Evolutionary conservation across 2,888 invertebrate species (phyloP), one percentile per base, ranked within the genome.

Genomic region (Thereva nobilitata): DNA sequence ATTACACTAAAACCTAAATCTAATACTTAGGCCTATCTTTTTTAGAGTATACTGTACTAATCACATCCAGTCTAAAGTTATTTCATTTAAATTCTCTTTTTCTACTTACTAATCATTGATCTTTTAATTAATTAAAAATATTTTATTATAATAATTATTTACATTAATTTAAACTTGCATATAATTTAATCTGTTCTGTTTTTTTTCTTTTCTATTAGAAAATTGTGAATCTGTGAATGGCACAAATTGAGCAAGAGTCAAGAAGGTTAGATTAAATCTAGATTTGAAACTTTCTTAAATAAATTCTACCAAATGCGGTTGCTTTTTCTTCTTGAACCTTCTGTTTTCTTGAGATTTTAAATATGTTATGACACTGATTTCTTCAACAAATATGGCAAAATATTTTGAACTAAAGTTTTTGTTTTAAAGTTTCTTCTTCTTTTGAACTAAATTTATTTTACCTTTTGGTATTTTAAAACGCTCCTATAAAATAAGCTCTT

Each of bases 401-500:
- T 23, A 23, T 23, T 23, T 23, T 23, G 23, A 23, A 23, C 23
- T 23, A 23, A 23, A 23, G 23, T 23, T 23, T 23, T n/a, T n/a
- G n/a, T n/a, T 23, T 23, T 23, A 23, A 23, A 23, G 23, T 23
- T 23, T 23, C 23, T 23, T 23, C 2, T 2, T 23, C 23, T 23
- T 23, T 23, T 23, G 23, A 23, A 23, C 23, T 23, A 23, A 66
- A 66, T 56, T 66, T 66, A 66, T 52, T 57, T 56, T 66, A 53
- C 40, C 50, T 45, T 61, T 61, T 63, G 53, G 64, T 64, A 53
- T 53, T 63, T 57, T 57, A 64, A 44, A 64, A 67, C 67, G 52
- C 64, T 69, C 67, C 68, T 69, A 69, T 52, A 69, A 69, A 69
- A 69, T 69, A 69, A 69, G 68, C 68, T 69, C 68, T 69, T 69